Evolutionary conservation across 2,797 vertebrate species (phyloP), one percentile per base, ranked within the genome.

Genomic region (Enteromius fasciolatus): DNA sequence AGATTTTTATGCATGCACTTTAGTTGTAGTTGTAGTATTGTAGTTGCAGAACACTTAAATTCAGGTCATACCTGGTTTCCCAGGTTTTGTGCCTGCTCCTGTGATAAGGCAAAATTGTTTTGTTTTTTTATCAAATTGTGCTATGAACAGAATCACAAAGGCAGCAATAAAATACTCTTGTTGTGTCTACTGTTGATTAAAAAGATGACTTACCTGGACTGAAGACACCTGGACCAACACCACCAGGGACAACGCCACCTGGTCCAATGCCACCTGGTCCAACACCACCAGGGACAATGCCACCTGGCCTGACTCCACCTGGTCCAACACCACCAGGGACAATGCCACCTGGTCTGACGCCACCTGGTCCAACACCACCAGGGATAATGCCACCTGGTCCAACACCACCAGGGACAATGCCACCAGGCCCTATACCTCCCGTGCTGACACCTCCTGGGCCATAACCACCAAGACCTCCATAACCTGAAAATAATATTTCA

Each of bases 401-500:
- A 31, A 76, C 3, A 0, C 69, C 44, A 18, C 70, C 70, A 50
- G 70, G 69, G 7, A 25, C n/a, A 36, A 74, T 1, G 3, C 76
- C 83, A 31, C 84, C 87, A 44, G 86, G 83, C 20, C 85, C 85
- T 78, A 86, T 66, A 68, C 89, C 89, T 31, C 89, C 90, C 3
- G 75, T 82, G 63, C 86, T 84, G 3, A 67, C n/a, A 20, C 91
- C 89, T 73, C 82, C 88, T 78, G 33, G 36, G 63, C 86, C 89
- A 57, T 36, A 39, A 20, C 78, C 78, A 72, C 78, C 78, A 75
- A 57, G 54, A 31, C 72, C 36, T 50, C 46, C 66, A 80, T 69
- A 83, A 50, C 39, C 23, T 57, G 8, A 52, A 73, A 52, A 69
- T 5, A 46, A 57, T 33, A 14, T 36, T 4, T n/a, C 9, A 33